Evolutionary conservation across 2,888 invertebrate genomes (phyloP), one percentile per base, ranked within the genome.

Genomic region (Phengaris arion): DNA sequence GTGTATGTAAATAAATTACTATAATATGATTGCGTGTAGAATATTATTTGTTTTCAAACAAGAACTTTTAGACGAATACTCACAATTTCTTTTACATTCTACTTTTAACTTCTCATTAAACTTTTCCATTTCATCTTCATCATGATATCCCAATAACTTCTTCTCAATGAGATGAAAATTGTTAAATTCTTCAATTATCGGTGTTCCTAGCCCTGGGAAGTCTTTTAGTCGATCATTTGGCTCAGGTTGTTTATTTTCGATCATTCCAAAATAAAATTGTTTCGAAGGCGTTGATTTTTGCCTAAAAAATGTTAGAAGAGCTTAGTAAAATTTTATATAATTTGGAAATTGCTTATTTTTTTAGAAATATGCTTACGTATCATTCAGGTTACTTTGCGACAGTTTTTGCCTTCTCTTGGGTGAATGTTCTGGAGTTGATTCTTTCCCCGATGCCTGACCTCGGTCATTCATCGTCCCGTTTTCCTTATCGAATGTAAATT

Each of bases 201-300:
- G 93, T 75, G 90, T 90, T 6, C 93, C 93, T 1, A 93, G 82
- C 0, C 93, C 93, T 0, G 92, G 92, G 80, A 93, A 93, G 80
- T 93, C 93, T 75, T 90, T 93, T 5, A 91, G 79, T 76, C 90
- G 87, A 55, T 93, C 90, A 51, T 86, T 83, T 0, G 84, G 80
- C 70, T 87, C 85, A 0, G 86, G 81, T 74, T 90, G 90, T 73
- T 90, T 89, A 79, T 88, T 90, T 80, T 95, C 94, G 79, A 95
- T 95, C 97, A 97, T 97, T 57, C 97, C 97, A 83, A 97, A 97
- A 89, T 97, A 97, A 87, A 97, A 97, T 76, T 93, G 93, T 75
- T 93, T 93, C 0, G 92, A 92, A 73, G 93, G 93, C 3, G 88
- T 83, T 45, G 85, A 79, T 77, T 87, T 89, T 80, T 83, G 84